Percentiles rank a stretch among this genome's conserved stretches.
Conservation (phyloP, 30 jellyfish, hydroid and myxozoan genomes). For the Aurelia aurita region DNA sequence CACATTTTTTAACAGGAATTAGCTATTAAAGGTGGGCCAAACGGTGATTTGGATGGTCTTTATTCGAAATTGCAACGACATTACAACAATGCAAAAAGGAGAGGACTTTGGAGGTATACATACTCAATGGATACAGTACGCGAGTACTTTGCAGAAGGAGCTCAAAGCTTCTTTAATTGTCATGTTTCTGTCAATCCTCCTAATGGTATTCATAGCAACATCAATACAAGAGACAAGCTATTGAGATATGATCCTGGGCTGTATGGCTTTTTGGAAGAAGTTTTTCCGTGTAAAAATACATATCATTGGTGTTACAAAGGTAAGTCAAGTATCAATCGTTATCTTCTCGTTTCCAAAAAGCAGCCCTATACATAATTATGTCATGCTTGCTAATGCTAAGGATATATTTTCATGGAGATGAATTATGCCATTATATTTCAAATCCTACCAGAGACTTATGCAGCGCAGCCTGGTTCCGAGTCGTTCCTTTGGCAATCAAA, state of each 20-base stretch:
- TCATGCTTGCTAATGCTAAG: too few species aligned
- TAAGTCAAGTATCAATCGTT: background rate
- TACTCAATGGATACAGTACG: slow-evolving; percentile 66
- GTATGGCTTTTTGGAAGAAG: slow-evolving; percentile 60
- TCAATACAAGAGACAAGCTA: slow-evolving; percentile 46
- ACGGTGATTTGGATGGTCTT: slow-evolving; percentile 47
- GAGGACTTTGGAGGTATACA: slow-evolving; percentile 66
- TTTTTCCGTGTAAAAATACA: slow-evolving; percentile 62
- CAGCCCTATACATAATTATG: too few species aligned
- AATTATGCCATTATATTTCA: too few species aligned
- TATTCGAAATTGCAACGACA: slow-evolving; percentile 35
- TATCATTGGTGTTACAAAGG: slow-evolving; percentile 54
- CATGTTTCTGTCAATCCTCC: slow-evolving; percentile 60
- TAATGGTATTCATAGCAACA: slow-evolving; percentile 60
- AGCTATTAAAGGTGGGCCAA: slow-evolving; percentile 60
- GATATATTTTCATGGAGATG: too few species aligned
- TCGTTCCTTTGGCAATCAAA: too few species aligned
- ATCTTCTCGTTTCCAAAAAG: too few species aligned
- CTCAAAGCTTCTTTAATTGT: slow-evolving; percentile 71
- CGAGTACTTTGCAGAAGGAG: slow-evolving; percentile 81
- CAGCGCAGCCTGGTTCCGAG: too few species aligned
- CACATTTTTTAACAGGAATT: slow-evolving; percentile 32
- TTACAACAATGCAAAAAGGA: slow-evolving; percentile 61
- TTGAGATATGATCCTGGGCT: slow-evolving; percentile 62
- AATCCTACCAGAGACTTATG: too few species aligned